Evolutionary conservation across 1,140 invertebrate genomes (phyloP).

Genomic region (Streblospio benedicti): DNA sequence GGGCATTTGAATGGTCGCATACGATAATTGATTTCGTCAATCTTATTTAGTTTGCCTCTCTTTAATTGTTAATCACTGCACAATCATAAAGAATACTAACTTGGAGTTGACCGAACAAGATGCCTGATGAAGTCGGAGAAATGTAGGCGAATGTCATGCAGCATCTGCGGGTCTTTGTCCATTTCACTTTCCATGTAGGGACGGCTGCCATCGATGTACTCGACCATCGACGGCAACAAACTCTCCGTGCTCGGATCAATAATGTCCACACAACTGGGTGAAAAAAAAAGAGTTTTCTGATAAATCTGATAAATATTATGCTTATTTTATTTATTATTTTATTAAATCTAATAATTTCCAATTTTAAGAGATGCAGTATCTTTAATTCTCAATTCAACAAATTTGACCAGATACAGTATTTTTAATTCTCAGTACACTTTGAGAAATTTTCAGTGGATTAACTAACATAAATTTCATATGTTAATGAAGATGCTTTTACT

Average conservation of each 20-base stretch:
- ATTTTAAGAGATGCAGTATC: no score
- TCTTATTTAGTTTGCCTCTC: no score
- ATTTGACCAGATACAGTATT: neutral
- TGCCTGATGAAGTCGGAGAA: slow-evolving; percentile 90
- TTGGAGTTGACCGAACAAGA: slow-evolving; percentile 58
- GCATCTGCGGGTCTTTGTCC: slow-evolving; percentile 37
- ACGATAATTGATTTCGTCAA: no score
- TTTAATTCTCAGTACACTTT: no score
- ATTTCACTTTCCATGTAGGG: slow-evolving; percentile 82
- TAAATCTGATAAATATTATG: slow-evolving; percentile 18
- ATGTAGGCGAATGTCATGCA: slow-evolving; percentile 76
- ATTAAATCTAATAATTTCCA: no score
- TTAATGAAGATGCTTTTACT: no score
- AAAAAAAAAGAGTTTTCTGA: slow-evolving; percentile 27
- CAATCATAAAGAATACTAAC: no score
- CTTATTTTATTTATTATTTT: neutral
- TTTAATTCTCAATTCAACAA: no score
- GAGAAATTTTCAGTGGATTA: no score
- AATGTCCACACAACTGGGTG: slow-evolving; percentile 61
- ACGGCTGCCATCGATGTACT: slow-evolving; percentile 89
- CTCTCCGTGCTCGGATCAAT: slow-evolving; percentile 73
- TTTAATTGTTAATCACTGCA: no score
- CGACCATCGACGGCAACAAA: slow-evolving; percentile 77
- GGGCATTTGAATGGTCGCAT: no score
- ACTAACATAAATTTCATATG: no score